phyloP scores from a whole-genome alignment of 2,888 invertebrate species.

The Lycaena phlaeas region DNA sequence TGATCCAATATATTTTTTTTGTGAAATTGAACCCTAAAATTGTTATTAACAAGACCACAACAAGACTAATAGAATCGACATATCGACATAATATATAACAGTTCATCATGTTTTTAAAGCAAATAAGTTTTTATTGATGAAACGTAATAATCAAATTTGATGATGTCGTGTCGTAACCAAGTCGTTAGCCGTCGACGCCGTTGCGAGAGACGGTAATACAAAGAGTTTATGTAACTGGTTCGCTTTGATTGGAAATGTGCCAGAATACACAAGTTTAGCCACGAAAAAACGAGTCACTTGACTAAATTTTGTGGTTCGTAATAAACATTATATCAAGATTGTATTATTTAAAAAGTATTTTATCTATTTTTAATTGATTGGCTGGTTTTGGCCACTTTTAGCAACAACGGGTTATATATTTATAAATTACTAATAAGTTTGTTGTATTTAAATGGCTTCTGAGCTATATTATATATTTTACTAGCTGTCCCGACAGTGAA shows the following conservation, averaged over 20 bases:
- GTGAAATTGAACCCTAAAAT: no score
- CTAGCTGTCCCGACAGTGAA: no score
- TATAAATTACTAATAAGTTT: no score
- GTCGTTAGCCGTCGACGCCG: not conserved
- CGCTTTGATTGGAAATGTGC: conserved; percentile 4
- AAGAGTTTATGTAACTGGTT: not conserved
- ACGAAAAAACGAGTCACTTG: not conserved
- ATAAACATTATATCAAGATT: not conserved
- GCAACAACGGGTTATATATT: no score
- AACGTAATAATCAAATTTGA: not conserved
- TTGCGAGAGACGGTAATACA: not conserved
- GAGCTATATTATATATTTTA: no score
- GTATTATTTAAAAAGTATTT: not conserved
- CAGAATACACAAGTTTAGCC: not conserved
- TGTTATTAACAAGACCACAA: no score
- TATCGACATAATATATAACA: no score
- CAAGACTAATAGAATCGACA: no score
- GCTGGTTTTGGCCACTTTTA: no score
- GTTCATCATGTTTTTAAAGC: not conserved
- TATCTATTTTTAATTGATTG: no score
- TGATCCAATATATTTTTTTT: no score
- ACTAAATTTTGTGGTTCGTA: not conserved
- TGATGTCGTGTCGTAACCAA: not conserved
- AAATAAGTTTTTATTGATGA: not conserved
- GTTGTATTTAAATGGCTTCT: no score